A percentile compares a stretch with the other conserved stretches of the same genome.
Conservation (phyloP, 2,797 vertebrate genomes). For the Oreochromis mossambicus region DNA sequence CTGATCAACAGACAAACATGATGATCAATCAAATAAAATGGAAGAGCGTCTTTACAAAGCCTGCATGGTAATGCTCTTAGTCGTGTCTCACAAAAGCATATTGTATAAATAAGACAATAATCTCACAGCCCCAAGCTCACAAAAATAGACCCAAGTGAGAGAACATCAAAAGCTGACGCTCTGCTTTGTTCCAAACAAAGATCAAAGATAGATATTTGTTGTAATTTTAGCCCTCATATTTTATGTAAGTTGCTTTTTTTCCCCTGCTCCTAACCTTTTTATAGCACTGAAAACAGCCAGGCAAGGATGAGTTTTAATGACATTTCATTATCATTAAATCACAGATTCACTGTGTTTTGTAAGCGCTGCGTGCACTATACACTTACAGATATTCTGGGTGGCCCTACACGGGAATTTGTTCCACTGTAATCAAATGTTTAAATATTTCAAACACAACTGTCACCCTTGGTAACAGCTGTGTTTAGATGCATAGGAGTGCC, state of each 20-base stretch:
- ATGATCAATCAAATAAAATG: slow-evolving; percentile 26
- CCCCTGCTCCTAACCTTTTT: neutral
- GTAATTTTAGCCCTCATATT: neutral
- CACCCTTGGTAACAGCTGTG: neutral
- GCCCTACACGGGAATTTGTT: neutral
- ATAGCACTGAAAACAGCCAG: neutral
- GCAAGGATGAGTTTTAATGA: neutral
- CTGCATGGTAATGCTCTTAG: neutral
- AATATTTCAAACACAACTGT: neutral
- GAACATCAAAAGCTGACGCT: slow-evolving; percentile 10
- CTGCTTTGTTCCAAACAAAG: slow-evolving; percentile 18
- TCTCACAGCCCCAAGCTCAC: neutral
- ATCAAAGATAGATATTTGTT: slow-evolving; percentile 31
- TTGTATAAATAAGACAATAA: slow-evolving; percentile 17
- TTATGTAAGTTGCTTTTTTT: neutral
- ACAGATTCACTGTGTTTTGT: neutral
- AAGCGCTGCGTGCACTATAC: neutral
- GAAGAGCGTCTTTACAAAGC: neutral
- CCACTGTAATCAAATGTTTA: neutral
- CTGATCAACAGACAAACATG: neutral
- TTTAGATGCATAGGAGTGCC: neutral
- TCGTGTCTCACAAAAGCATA: slow-evolving; percentile 16
- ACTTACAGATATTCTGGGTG: neutral
- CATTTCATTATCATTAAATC: neutral
- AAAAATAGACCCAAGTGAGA: slow-evolving; percentile 20